phyloP scores from a whole-genome alignment of 2,888 invertebrate species.

The Synanthedon myopaeformis region DNA sequence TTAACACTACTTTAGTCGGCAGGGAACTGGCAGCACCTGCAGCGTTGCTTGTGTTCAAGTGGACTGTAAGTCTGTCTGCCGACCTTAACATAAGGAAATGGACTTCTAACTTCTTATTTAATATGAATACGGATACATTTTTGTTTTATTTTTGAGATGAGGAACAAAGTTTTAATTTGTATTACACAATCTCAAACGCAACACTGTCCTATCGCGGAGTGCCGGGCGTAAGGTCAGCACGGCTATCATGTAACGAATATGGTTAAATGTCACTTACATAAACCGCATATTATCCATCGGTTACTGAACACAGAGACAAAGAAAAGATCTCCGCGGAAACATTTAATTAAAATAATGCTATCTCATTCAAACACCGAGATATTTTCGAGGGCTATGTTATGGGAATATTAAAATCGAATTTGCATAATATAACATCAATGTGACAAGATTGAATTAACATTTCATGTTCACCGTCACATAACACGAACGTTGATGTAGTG shows the following conservation, averaged over 20 bases:
- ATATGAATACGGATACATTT: too few relatives aligned
- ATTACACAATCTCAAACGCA: neutral
- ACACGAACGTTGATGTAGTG: conserved; percentile 31
- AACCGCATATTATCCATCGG: too few relatives aligned
- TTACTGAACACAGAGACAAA: too few relatives aligned
- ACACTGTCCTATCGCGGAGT: neutral
- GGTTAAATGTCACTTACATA: neutral
- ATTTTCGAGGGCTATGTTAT: conserved; percentile 1
- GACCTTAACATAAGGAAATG: too few relatives aligned
- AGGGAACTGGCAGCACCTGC: too few relatives aligned
- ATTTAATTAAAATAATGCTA: conserved; percentile 3
- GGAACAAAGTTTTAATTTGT: neutral
- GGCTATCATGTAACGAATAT: neutral
- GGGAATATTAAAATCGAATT: conserved; percentile 21
- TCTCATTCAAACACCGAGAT: conserved; percentile 8
- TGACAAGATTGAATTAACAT: conserved; percentile 55
- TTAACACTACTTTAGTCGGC: too few relatives aligned
- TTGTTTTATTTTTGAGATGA: too few relatives aligned
- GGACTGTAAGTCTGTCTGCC: too few relatives aligned
- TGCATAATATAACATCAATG: conserved; percentile 37
- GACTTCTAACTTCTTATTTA: too few relatives aligned
- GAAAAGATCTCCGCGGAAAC: too few relatives aligned
- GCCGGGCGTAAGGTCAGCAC: neutral
- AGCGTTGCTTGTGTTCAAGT: too few relatives aligned
- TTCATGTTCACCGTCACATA: conserved; percentile 28